phyloP scores from a whole-genome alignment of 2,113 vertebrate species.

The Boleophthalmus pectinirostris region DNA sequence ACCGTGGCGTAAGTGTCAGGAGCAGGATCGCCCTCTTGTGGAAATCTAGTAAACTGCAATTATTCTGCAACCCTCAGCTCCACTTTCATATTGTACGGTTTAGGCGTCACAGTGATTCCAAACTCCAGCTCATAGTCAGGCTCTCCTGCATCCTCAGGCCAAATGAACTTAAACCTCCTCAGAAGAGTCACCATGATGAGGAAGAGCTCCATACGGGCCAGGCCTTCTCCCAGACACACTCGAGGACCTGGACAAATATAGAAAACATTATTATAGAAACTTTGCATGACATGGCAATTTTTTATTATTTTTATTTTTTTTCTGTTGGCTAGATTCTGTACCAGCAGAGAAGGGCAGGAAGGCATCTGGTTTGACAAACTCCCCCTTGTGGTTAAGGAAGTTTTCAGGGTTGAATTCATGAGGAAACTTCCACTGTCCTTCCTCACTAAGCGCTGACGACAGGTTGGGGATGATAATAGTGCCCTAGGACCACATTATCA shows the following conservation, averaged over 20 bases:
- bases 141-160: slow-evolving; percentile 48
- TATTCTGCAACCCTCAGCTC: slow-evolving; percentile 31
- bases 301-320: not conserved
- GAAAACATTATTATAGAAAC: too few relatives aligned
- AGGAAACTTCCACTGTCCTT: slow-evolving; percentile 73
- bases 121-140: slow-evolving; percentile 46
- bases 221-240: slow-evolving; percentile 53
- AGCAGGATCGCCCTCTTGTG: slow-evolving; percentile 7
- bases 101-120: slow-evolving; percentile 34
- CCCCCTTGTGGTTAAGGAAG: slow-evolving; percentile 66
- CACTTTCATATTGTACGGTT: slow-evolving; percentile 51
- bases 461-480: slow-evolving; percentile 61
- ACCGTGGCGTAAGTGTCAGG: not conserved
- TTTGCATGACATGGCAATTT: too few relatives aligned
- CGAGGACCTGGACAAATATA: slow-evolving; percentile 45
- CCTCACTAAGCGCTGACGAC: slow-evolving; percentile 58
- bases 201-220: slow-evolving; percentile 65
- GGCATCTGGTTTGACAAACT: slow-evolving; percentile 71
- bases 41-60: not conserved
- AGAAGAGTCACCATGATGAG: slow-evolving; percentile 45
- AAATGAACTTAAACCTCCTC: slow-evolving; percentile 50
- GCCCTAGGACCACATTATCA: slow-evolving; percentile 24
- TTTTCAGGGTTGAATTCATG: slow-evolving; percentile 73
- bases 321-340: not conserved
- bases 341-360: slow-evolving; percentile 65